Conservation (phyloP, 2,113 vertebrate genomes). For the Podilymbus podiceps region DNA sequence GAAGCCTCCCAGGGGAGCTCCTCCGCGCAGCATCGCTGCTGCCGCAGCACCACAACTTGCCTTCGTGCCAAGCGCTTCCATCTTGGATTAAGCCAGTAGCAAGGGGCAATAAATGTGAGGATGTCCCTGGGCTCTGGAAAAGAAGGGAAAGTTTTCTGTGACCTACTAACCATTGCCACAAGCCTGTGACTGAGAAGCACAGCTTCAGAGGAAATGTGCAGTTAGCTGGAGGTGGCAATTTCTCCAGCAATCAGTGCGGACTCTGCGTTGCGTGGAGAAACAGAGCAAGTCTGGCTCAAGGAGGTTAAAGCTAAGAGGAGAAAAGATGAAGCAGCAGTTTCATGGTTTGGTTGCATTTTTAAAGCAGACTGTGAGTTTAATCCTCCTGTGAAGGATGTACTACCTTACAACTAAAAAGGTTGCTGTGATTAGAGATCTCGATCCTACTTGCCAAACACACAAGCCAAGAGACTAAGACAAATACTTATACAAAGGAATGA, state of each 20-base stretch:
- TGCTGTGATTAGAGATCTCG: background rate
- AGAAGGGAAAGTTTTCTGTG: background rate
- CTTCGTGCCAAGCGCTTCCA: background rate
- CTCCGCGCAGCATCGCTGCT: background rate
- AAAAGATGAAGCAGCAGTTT: background rate
- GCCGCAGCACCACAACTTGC: background rate
- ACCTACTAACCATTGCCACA: background rate
- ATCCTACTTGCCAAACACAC: background rate
- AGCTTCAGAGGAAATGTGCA: background rate
- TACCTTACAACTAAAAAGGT: background rate
- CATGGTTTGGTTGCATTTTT: background rate
- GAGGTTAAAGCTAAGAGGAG: background rate
- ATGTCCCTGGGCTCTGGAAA: background rate
- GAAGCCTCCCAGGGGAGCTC: background rate
- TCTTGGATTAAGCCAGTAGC: background rate
- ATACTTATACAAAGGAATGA: background rate
- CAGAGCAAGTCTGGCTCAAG: background rate
- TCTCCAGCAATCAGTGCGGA: background rate
- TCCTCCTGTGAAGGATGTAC: background rate
- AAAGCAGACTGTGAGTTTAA: background rate
- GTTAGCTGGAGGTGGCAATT: background rate
- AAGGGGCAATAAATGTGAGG: background rate
- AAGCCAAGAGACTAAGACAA: background rate
- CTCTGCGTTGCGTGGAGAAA: background rate
- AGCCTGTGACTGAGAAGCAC: background rate